Evolutionary conservation across 2,888 invertebrate species (phyloP).

Genomic region (Tiphia femorata): DNA sequence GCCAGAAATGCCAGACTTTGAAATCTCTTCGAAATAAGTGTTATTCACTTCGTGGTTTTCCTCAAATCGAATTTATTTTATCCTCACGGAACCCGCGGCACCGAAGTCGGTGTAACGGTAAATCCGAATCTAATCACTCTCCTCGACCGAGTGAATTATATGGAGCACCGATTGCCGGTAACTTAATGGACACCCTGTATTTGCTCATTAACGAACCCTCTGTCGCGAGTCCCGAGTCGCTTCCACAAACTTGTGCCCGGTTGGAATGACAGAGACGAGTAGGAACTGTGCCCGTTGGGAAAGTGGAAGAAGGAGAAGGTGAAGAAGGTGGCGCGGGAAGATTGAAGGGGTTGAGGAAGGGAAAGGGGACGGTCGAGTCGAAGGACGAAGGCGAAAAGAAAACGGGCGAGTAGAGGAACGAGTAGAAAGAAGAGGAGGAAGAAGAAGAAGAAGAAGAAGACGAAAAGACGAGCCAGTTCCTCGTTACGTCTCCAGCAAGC

Average conservation of each 20-base stretch:
- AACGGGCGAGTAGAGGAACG: conserved; percentile 30
- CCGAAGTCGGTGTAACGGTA: no score
- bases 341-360: conserved; percentile 24
- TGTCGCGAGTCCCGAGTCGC: conserved; percentile 50
- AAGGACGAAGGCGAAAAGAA: conserved; percentile 37
- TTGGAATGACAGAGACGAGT: conserved; percentile 31
- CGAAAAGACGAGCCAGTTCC: conserved; percentile 20
- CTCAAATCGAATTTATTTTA: no score
- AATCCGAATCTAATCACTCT: no score
- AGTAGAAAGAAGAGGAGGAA: conserved; percentile 26
- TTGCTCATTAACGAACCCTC: conserved; percentile 60
- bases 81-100: no score
- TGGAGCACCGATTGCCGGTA: conserved; percentile 32
- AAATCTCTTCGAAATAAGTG: no score
- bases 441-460: conserved; percentile 26
- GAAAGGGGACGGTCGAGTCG: conserved; percentile 30
- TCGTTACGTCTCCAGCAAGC: conserved; percentile 39
- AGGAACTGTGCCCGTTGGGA: background rate
- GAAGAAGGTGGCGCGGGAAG: conserved; percentile 32
- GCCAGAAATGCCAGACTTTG: no score
- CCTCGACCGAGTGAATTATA: conserved; percentile 16
- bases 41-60: no score
- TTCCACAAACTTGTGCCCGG: conserved; percentile 41
- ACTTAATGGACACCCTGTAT: conserved; percentile 55
- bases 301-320: conserved; percentile 30